Conservation (phyloP, 1,140 invertebrate genomes). For the Paraescarpia echinospica region DNA sequence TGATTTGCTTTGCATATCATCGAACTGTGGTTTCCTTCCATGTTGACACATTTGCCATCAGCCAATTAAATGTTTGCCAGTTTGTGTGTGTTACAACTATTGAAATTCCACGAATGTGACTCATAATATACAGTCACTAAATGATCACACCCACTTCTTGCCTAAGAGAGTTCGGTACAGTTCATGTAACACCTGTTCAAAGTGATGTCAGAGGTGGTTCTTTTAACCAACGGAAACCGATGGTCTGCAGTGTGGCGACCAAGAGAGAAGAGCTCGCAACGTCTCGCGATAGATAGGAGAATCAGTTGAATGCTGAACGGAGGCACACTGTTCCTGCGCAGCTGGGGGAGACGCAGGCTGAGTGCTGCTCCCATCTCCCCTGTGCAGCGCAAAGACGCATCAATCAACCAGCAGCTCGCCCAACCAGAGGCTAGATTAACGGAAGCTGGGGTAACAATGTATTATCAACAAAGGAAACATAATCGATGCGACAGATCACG, state of each 20-base stretch:
- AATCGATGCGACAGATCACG: neutral
- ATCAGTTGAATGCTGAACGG: neutral
- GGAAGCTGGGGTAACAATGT: constrained; percentile 3
- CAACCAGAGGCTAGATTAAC: constrained; percentile 4
- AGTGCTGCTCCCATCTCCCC: neutral
- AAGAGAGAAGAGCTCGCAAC: neutral
- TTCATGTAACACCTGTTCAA: neutral
- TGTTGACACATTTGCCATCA: too few relatives aligned
- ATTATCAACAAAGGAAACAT: neutral
- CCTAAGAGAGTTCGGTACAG: neutral
- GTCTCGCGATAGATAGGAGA: neutral
- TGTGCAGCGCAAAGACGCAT: neutral
- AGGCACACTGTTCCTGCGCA: neutral
- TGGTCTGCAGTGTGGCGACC: neutral
- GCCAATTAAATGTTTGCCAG: too few relatives aligned
- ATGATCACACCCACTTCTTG: too few relatives aligned
- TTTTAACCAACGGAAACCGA: neutral
- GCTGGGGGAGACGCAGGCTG: neutral
- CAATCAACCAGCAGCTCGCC: neutral
- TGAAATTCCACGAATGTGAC: too few relatives aligned
- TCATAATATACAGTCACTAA: too few relatives aligned
- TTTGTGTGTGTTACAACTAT: too few relatives aligned
- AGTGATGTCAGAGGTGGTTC: neutral
- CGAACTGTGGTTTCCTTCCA: too few relatives aligned
- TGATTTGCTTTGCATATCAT: too few relatives aligned